Conservation (phyloP, 2,797 vertebrate genomes). For the Phaenicophaeus curvirostris region DNA sequence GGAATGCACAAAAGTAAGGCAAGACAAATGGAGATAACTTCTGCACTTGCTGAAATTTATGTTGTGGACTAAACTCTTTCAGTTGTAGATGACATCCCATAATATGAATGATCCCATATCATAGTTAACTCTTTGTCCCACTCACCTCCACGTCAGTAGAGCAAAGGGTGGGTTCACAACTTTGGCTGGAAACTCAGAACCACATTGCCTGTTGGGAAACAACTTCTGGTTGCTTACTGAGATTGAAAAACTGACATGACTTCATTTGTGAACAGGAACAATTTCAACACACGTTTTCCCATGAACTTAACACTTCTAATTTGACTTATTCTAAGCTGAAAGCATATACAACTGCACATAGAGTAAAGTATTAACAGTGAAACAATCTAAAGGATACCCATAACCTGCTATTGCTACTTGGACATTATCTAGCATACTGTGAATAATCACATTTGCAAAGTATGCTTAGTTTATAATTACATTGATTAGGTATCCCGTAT, state of each 20-base stretch:
- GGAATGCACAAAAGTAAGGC: background rate
- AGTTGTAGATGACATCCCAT: background rate
- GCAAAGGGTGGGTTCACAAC: background rate
- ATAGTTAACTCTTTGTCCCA: background rate
- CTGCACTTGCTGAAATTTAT: background rate
- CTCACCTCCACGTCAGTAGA: fast-evolving
- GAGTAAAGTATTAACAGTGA: background rate
- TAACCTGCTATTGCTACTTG: background rate
- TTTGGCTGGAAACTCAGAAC: background rate
- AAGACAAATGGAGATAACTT: background rate
- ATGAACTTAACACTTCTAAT: background rate
- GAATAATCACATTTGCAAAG: background rate
- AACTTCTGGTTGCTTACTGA: background rate
- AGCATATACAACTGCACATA: background rate
- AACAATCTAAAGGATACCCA: background rate
- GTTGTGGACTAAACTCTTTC: background rate
- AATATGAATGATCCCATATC: fast-evolving
- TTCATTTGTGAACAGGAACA: background rate
- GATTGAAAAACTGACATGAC: background rate
- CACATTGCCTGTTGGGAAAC: background rate
- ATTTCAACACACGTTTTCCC: background rate
- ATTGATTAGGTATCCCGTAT: background rate
- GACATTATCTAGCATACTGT: background rate
- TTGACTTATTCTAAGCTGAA: background rate
- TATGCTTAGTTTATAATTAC: background rate